Percentiles rank a stretch among this genome's conserved stretches.
phyloP scores from a whole-genome alignment of 2,113 vertebrate species.

The Chionis minor region DNA sequence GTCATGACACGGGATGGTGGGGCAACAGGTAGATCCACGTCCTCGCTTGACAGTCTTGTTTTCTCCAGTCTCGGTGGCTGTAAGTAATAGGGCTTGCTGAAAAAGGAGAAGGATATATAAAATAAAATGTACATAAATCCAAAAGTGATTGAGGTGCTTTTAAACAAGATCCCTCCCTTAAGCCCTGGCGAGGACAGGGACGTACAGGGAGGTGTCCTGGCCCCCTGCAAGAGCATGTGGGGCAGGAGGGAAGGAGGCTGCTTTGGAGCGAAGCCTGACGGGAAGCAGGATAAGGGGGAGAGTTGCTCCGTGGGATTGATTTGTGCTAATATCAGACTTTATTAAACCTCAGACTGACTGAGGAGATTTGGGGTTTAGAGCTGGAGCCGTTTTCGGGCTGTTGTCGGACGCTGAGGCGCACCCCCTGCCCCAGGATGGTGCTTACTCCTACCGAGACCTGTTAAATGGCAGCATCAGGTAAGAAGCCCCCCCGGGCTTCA shows the following conservation, averaged over 20 bases:
- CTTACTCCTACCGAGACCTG: neutral
- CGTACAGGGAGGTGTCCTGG: rapidly evolving
- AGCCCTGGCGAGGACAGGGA: neutral
- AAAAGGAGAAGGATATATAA: neutral
- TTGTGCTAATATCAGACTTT: neutral
- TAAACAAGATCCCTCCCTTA: neutral
- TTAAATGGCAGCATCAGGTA: neutral
- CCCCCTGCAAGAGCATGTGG: rapidly evolving
- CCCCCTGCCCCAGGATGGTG: neutral
- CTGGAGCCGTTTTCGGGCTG: neutral
- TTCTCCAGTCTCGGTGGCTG: neutral
- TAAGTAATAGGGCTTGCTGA: neutral
- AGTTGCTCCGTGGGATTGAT: neutral
- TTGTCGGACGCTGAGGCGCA: neutral
- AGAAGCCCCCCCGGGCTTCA: neutral
- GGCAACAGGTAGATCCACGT: neutral
- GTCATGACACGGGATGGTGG: neutral
- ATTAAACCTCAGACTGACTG: neutral
- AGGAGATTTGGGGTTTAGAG: neutral
- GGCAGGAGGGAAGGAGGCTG: neutral
- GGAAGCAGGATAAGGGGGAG: rapidly evolving
- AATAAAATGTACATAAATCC: neutral
- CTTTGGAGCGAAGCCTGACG: neutral
- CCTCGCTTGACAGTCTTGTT: neutral
- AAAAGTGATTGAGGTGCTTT: neutral